A percentile compares a stretch with the other conserved stretches of the same genome.
Evolutionary conservation across 2,797 vertebrate genomes (phyloP).

Genomic region (Limnodromus scolopaceus): DNA sequence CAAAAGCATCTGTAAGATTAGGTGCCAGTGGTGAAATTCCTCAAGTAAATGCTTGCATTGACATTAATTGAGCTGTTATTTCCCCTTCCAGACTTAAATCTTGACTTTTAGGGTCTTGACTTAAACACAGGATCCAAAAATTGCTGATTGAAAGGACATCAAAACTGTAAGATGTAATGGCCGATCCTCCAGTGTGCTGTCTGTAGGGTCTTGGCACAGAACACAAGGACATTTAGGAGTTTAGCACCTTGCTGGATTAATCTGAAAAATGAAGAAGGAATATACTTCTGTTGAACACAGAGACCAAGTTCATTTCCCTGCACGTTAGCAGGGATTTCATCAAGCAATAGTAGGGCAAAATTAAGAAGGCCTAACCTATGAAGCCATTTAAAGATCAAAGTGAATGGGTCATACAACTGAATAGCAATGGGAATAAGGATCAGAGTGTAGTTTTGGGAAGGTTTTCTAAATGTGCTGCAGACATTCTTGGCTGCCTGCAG

Average conservation of each 20-base stretch:
- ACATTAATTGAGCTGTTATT: neutral
- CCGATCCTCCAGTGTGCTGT: neutral
- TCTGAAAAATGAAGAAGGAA: neutral
- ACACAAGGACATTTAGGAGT: neutral
- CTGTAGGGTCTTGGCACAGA: neutral
- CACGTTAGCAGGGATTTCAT: neutral
- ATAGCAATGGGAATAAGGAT: neutral
- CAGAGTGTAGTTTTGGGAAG: neutral
- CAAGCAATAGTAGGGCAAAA: neutral
- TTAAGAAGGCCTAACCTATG: neutral
- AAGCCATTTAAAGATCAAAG: neutral
- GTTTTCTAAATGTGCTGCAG: neutral
- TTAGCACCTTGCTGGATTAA: neutral
- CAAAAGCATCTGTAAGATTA: neutral
- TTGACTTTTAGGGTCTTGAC: neutral
- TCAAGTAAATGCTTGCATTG: neutral
- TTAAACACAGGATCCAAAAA: neutral
- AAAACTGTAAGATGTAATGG: neutral
- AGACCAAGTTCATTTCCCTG: neutral
- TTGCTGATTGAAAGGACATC: neutral
- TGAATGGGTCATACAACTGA: neutral
- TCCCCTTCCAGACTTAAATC: neutral
- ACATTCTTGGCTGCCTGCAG: conserved; percentile 13
- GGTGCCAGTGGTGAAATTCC: neutral
- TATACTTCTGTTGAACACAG: neutral